phyloP scores from a whole-genome alignment of 2,113 vertebrate genomes.

The Onychorhynchus coronatus region DNA sequence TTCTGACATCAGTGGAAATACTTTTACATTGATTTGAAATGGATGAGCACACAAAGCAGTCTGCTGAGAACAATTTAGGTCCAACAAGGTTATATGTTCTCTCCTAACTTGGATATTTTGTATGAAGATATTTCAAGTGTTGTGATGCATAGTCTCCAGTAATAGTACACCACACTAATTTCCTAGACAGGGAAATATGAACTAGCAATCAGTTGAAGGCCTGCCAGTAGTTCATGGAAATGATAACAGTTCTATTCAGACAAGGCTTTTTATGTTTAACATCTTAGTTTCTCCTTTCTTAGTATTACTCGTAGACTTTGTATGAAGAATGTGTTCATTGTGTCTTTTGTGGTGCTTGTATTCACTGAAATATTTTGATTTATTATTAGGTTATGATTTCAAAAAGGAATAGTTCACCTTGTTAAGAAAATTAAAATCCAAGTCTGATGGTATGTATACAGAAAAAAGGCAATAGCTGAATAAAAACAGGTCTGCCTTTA shows the following conservation, averaged over 20 bases:
- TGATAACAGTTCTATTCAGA: neutral
- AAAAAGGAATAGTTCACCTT: neutral
- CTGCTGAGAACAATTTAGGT: neutral
- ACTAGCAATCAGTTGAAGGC: neutral
- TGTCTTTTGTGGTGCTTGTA: neutral
- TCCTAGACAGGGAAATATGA: neutral
- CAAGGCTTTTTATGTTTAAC: neutral
- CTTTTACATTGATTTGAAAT: neutral
- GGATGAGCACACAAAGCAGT: neutral
- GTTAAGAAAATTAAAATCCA: neutral
- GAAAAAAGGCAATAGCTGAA: neutral
- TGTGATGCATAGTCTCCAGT: neutral
- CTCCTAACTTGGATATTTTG: neutral
- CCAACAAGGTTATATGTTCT: neutral
- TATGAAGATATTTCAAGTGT: neutral
- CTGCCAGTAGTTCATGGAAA: neutral
- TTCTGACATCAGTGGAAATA: neutral
- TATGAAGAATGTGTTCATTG: neutral
- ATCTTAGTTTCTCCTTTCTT: neutral
- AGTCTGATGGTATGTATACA: neutral
- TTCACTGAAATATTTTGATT: neutral
- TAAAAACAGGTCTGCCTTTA: neutral
- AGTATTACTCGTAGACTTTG: neutral
- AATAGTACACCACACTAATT: neutral
- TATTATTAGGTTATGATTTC: neutral